Evolutionary conservation across 1,140 invertebrate species (phyloP).

Genomic region (Zaprionus gabonicus): DNA sequence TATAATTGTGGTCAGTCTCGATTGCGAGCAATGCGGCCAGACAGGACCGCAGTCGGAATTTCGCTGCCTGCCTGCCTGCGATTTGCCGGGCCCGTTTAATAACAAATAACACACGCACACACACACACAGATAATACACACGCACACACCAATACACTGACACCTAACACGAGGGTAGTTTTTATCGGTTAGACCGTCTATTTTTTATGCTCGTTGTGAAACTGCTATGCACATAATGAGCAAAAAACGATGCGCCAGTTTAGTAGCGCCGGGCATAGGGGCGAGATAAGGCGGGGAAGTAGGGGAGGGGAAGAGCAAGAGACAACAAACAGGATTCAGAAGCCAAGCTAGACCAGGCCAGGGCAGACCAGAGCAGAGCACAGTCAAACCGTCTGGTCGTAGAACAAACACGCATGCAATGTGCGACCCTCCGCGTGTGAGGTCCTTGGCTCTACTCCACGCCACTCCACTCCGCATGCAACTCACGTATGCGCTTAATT

Average conservation of each 20-base stretch:
- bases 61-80: slow-evolving; percentile 5
- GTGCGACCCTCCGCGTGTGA: slow-evolving; percentile 17
- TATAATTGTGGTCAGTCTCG: slow-evolving; percentile 74
- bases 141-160: neutral
- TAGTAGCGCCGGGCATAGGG: neutral
- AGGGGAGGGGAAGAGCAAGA: neutral
- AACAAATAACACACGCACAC: slow-evolving; percentile 58
- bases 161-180: slow-evolving; percentile 62
- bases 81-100: slow-evolving; percentile 59
- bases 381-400: slow-evolving; percentile 25
- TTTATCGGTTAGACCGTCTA: slow-evolving; percentile 21
- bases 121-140: neutral
- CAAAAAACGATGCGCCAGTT: slow-evolving; percentile 60
- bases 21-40: slow-evolving; percentile 64
- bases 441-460: slow-evolving; percentile 11
- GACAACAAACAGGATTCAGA: neutral
- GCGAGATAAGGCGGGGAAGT: neutral
- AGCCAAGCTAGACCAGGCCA: slow-evolving; percentile 5
- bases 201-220: slow-evolving; percentile 38
- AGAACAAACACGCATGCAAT: slow-evolving; percentile 39
- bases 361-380: no score
- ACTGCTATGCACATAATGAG: slow-evolving; percentile 68
- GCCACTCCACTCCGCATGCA: slow-evolving; percentile 43
- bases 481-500: slow-evolving; percentile 77
- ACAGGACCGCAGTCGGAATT: slow-evolving; percentile 25